These are phyloP conservation scores for Loripinus fragilis DNA, from an alignment of 2,888 invertebrate genomes.

Conservation along the genomic window DNA sequence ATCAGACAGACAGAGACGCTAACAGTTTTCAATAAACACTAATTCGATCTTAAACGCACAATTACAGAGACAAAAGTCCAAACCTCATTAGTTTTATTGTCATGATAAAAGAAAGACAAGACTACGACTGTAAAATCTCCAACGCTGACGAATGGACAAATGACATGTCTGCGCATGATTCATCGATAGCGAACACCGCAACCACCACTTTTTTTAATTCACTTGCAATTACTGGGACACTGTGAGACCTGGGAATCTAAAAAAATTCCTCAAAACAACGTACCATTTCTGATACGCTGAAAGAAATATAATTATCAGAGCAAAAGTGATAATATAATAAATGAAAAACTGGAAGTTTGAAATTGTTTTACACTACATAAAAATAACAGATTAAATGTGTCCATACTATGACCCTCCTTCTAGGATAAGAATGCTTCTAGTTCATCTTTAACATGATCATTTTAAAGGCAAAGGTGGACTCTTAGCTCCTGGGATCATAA, in stretches of 20 bases:
- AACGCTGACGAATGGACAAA: neutral
- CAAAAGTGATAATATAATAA: neutral
- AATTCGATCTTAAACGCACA: slow-evolving; percentile 1
- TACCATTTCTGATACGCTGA: neutral
- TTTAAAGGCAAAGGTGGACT: too few species aligned
- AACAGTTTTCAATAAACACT: neutral
- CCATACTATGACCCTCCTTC: slow-evolving; percentile 1
- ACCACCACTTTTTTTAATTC: neutral
- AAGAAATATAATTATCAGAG: neutral
- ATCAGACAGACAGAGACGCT: neutral
- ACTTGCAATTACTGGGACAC: neutral
- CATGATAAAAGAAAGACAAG: slow-evolving; percentile 5
- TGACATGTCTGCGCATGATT: slow-evolving; percentile 2
- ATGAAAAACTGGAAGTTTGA: too few species aligned
- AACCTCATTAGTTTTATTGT: slow-evolving; percentile 7
- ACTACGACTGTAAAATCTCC: slow-evolving; percentile 9
- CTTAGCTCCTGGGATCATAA: too few species aligned
- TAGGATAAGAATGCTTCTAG: neutral
- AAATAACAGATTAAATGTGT: too few species aligned
- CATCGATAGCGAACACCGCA: neutral
- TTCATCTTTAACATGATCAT: too few species aligned
- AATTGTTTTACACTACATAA: too few species aligned
- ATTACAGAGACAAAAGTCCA: slow-evolving; percentile 13
- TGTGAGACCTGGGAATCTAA: slow-evolving; percentile 4
- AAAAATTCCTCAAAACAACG: neutral